Conservation (phyloP, 2,888 invertebrate genomes). For the Rhaphigaster nebulosa region DNA sequence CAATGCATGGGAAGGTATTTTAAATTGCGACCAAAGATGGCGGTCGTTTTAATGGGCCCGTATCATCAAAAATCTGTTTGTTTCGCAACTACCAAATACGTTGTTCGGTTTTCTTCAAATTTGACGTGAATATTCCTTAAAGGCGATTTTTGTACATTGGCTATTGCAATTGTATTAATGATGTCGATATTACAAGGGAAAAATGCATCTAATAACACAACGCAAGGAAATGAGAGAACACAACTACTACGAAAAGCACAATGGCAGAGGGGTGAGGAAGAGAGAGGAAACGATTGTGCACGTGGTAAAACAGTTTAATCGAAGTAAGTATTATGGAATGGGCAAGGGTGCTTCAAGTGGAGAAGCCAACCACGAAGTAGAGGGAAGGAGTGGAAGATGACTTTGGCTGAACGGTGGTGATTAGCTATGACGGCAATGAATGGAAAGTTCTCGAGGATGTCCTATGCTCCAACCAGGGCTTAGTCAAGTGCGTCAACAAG, state of each 20-base stretch:
- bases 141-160: no score
- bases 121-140: no score
- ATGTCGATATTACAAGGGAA: no score
- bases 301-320: background rate
- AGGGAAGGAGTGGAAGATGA: background rate
- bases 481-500: background rate
- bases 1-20: no score
- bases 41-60: no score
- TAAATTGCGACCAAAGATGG: no score
- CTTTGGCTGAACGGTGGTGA: background rate
- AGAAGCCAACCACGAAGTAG: background rate
- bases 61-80: no score
- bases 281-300: background rate
- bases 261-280: background rate
- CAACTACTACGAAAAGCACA: background rate
- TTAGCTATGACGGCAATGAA: constrained; percentile 10
- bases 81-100: no score
- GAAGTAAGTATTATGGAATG: background rate
- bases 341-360: background rate
- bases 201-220: no score
- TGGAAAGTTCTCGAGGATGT: constrained; percentile 7
- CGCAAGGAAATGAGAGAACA: no score
- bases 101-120: no score
- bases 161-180: no score
- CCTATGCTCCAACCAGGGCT: background rate